phyloP scores from a whole-genome alignment of 2,888 invertebrate species.

The Mantis religiosa region DNA sequence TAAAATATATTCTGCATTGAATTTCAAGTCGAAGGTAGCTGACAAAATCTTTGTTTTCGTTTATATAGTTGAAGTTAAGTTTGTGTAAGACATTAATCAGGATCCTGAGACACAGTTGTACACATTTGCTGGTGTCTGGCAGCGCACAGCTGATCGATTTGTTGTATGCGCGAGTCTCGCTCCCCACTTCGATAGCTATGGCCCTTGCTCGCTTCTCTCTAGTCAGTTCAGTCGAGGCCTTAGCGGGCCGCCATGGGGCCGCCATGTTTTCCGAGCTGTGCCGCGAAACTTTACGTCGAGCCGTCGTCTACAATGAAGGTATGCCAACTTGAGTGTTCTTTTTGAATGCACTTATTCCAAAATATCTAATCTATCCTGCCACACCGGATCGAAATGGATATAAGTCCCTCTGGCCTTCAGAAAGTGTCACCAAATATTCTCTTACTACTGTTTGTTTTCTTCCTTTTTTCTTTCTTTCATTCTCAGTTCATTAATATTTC shows the following conservation, averaged over 20 bases:
- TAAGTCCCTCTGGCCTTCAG: too few species aligned
- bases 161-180: constrained; percentile 30
- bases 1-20: too few species aligned
- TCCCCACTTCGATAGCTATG: constrained; percentile 16
- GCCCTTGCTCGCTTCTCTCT: constrained; percentile 26
- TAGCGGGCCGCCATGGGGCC: constrained; percentile 43
- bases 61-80: neutral
- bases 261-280: constrained; percentile 54
- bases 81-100: neutral
- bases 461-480: too few species aligned
- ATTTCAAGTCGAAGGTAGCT: too few species aligned
- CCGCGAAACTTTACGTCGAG: constrained; percentile 52
- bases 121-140: neutral
- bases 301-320: constrained; percentile 40
- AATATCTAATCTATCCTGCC: neutral
- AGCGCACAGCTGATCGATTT: neutral
- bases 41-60: neutral
- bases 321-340: neutral
- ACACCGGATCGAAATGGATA: too few species aligned
- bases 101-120: neutral
- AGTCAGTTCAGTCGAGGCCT: constrained; percentile 21
- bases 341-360: neutral
- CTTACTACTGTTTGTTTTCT: too few species aligned
- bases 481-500: too few species aligned
- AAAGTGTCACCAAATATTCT: too few species aligned